Percentiles rank a stretch among this genome's conserved stretches.
These are phyloP conservation scores for Xestia c-nigrum DNA, from an alignment of 2,888 invertebrate species.

Conservation along the genomic window DNA sequence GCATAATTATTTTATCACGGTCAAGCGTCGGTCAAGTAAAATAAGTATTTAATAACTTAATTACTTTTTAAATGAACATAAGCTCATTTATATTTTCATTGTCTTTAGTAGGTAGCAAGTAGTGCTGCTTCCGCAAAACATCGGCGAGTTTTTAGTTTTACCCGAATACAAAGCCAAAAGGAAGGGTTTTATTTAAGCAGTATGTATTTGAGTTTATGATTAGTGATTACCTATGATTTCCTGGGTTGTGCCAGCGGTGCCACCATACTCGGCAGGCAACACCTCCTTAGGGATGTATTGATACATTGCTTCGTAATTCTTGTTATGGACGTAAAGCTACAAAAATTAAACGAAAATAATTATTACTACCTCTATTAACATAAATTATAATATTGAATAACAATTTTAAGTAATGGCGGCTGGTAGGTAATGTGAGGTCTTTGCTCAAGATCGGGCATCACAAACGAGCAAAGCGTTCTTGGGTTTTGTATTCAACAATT, in stretches of 20 bases:
- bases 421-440: not conserved
- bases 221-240: conserved; percentile 78
- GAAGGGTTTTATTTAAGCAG: not conserved
- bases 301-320: conserved; percentile 90
- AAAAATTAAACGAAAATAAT: conserved; percentile 45
- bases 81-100: not conserved
- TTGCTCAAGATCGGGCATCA: not conserved
- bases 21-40: too few species aligned
- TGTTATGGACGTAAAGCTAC: conserved; percentile 90
- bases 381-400: not conserved
- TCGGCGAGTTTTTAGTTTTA: not conserved
- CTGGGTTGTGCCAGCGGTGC: conserved; percentile 89
- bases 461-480: not conserved
- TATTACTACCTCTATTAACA: too few species aligned
- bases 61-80: too few species aligned
- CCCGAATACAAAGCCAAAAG: not conserved
- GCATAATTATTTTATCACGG: too few species aligned
- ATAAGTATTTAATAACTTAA: not conserved
- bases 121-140: not conserved
- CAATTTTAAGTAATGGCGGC: too few species aligned
- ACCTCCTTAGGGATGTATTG: conserved; percentile 90
- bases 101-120: not conserved
- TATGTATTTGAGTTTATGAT: not conserved
- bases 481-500: not conserved
- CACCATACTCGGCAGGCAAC: conserved; percentile 92